Conservation (phyloP, 2,113 vertebrate species). For the Lophura nycthemera region DNA sequence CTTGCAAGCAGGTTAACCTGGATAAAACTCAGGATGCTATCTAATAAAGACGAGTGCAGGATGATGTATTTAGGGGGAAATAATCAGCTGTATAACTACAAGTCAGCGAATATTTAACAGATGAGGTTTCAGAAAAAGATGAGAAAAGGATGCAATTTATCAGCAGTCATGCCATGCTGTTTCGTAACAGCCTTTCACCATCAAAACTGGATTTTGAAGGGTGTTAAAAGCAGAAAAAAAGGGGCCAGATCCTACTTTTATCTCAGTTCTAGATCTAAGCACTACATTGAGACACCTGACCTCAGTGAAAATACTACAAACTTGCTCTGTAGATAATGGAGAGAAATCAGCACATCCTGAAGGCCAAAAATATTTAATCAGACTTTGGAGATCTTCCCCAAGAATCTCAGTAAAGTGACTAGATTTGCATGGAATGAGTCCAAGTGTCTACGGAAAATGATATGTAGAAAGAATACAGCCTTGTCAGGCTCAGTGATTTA, state of each 20-base stretch:
- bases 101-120: not conserved
- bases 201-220: not conserved
- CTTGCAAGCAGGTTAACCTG: not conserved
- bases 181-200: not conserved
- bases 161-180: not conserved
- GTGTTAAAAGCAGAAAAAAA: not conserved
- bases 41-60: not conserved
- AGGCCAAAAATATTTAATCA: not conserved
- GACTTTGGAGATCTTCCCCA: not conserved
- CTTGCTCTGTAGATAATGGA: not conserved
- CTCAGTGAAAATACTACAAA: rapidly evolving
- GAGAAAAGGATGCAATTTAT: not conserved
- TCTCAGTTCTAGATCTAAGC: not conserved
- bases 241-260: rapidly evolving
- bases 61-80: not conserved
- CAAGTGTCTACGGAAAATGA: not conserved
- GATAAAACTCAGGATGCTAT: not conserved
- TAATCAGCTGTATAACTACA: not conserved
- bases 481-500: not conserved
- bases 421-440: not conserved
- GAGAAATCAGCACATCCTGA: not conserved
- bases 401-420: not conserved
- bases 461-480: not conserved
- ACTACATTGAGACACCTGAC: not conserved
- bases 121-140: not conserved